A percentile compares a stretch with the other conserved stretches of the same genome.
Conservation (phyloP, 2,888 invertebrate genomes). For the Palloptera scutellata region DNA sequence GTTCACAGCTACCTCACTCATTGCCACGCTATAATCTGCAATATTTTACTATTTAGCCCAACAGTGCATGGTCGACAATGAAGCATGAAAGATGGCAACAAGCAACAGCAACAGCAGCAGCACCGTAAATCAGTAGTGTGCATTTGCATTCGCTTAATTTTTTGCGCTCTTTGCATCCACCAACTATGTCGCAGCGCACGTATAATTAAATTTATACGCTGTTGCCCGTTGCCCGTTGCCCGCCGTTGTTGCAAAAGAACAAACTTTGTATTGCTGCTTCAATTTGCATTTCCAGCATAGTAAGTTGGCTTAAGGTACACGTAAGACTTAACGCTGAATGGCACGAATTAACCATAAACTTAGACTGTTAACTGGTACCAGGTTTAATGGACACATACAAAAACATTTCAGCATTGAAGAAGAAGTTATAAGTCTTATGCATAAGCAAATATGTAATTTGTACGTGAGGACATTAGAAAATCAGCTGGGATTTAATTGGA, state of each 20-base stretch:
- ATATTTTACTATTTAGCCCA: background rate
- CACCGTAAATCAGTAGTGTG: background rate
- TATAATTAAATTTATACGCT: constrained; percentile 7
- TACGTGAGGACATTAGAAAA: no score
- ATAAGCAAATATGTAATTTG: no score
- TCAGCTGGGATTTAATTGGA: no score
- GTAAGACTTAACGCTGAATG: no score
- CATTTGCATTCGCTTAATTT: background rate
- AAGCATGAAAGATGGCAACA: background rate
- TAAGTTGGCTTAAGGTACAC: no score
- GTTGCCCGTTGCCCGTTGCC: background rate
- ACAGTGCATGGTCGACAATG: background rate
- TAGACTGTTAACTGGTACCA: no score
- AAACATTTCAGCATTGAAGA: no score
- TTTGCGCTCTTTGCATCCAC: background rate
- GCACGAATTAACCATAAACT: no score
- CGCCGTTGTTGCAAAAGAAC: background rate
- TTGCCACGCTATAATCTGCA: background rate
- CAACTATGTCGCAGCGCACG: background rate
- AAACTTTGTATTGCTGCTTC: no score
- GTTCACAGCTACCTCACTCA: background rate
- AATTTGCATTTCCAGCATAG: no score
- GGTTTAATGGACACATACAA: no score
- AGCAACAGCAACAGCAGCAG: background rate
- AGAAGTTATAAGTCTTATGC: no score